Conservation (phyloP, 2,797 vertebrate genomes). For the Potorous gilbertii region DNA sequence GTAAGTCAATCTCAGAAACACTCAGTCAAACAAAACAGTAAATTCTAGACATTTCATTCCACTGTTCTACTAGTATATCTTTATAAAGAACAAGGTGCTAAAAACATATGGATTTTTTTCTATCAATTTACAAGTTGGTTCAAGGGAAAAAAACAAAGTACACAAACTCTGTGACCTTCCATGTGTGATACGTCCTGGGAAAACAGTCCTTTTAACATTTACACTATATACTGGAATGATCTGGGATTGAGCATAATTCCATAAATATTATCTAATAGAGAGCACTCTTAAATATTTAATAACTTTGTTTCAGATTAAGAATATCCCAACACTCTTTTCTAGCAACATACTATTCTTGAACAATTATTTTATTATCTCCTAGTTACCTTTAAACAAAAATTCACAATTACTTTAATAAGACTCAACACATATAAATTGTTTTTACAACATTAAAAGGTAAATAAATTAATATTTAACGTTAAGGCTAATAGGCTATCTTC, state of each 20-base stretch:
- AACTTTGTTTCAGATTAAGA: not conserved
- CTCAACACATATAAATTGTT: not conserved
- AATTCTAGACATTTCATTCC: slow-evolving; percentile 15
- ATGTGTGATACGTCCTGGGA: not conserved
- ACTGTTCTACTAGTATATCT: not conserved
- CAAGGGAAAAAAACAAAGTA: not conserved
- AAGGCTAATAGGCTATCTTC: not conserved
- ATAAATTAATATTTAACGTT: slow-evolving; percentile 22
- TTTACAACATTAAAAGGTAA: not conserved
- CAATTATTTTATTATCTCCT: slow-evolving; percentile 38
- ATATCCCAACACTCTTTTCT: not conserved
- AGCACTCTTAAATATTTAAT: not conserved
- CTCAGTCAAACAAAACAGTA: not conserved
- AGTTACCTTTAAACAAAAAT: not conserved
- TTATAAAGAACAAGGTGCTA: not conserved
- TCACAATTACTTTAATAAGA: slow-evolving; percentile 33
- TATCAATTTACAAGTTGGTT: not conserved
- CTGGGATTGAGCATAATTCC: slow-evolving; percentile 23
- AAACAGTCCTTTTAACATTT: slow-evolving; percentile 34
- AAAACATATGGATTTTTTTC: not conserved
- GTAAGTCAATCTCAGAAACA: slow-evolving; percentile 37
- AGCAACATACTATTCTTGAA: not conserved
- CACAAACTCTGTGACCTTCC: not conserved
- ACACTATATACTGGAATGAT: slow-evolving; percentile 17
- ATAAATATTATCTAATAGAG: slow-evolving; percentile 19